These are phyloP conservation scores for Morelia viridis DNA, from an alignment of 2,797 vertebrate genomes.

Conservation along the genomic window DNA sequence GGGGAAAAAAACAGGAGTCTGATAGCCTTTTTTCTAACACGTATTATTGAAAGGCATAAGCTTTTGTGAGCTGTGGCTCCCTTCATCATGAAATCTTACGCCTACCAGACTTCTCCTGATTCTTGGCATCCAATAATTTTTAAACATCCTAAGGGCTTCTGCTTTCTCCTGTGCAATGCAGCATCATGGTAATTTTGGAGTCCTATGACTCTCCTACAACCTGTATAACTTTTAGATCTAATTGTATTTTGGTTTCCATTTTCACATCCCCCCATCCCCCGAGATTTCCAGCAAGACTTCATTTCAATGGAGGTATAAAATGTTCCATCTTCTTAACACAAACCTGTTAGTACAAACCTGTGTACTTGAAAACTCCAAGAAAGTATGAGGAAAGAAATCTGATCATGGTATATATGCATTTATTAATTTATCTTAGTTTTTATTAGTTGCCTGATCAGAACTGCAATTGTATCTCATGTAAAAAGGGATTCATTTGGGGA, in stretches of 20 bases:
- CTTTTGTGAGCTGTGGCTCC: not conserved
- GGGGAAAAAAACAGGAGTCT: not conserved
- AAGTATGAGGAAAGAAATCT: not conserved
- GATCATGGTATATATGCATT: not conserved
- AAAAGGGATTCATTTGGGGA: not conserved
- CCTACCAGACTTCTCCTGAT: not conserved
- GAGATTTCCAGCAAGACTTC: not conserved
- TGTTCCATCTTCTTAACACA: not conserved
- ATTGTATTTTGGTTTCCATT: not conserved
- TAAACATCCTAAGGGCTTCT: not conserved
- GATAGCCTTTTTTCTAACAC: not conserved
- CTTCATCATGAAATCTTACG: not conserved
- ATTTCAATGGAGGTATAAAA: not conserved
- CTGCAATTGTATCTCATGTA: no score
- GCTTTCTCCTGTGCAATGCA: not conserved
- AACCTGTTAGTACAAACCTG: not conserved
- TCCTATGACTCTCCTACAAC: not conserved
- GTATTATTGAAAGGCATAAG: not conserved
- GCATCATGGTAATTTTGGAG: not conserved
- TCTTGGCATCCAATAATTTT: not conserved
- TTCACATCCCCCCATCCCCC: not conserved
- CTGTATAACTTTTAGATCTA: not conserved
- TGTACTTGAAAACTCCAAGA: not conserved
- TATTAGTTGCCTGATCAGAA: not conserved
- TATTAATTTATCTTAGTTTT: not conserved